Conservation (phyloP, 2,888 invertebrate genomes). For the Melanostoma mellinum region DNA sequence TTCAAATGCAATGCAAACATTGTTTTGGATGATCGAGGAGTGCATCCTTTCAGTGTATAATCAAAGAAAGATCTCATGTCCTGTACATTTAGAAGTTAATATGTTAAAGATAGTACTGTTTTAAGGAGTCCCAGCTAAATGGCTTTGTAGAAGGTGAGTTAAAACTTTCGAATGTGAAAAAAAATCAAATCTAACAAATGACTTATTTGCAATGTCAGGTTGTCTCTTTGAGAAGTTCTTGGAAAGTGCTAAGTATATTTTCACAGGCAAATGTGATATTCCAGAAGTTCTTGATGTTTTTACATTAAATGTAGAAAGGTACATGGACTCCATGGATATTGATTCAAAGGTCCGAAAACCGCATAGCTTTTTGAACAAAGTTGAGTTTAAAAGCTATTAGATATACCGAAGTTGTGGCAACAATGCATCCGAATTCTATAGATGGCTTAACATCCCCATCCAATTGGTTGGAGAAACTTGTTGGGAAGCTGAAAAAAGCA, state of each 20-base stretch:
- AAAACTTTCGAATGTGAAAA: not conserved
- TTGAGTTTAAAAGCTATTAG: slow-evolving; percentile 67
- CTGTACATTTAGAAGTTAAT: too few relatives aligned
- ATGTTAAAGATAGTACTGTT: slow-evolving; percentile 80
- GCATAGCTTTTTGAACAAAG: not conserved
- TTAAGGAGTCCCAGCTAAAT: slow-evolving; percentile 80
- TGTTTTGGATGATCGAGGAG: too few relatives aligned
- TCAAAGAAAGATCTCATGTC: too few relatives aligned
- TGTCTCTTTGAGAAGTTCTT: slow-evolving; percentile 81
- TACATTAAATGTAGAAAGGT: slow-evolving; percentile 80
- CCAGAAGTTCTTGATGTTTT: slow-evolving; percentile 80
- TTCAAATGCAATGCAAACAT: too few relatives aligned
- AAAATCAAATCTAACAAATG: not conserved
- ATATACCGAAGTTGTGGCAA: slow-evolving; percentile 83
- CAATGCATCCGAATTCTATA: slow-evolving; percentile 84
- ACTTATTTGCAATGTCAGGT: slow-evolving; percentile 73
- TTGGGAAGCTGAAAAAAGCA: slow-evolving; percentile 84
- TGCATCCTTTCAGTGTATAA: too few relatives aligned
- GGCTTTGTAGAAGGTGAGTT: slow-evolving; percentile 79
- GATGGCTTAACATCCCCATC: slow-evolving; percentile 87
- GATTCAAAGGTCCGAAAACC: slow-evolving; percentile 77
- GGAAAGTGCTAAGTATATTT: slow-evolving; percentile 80
- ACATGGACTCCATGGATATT: slow-evolving; percentile 81
- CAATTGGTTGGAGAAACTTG: slow-evolving; percentile 85
- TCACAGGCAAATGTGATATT: slow-evolving; percentile 78